phyloP scores from a whole-genome alignment of 2,113 vertebrate species.

The Chloropsis hardwickii region DNA sequence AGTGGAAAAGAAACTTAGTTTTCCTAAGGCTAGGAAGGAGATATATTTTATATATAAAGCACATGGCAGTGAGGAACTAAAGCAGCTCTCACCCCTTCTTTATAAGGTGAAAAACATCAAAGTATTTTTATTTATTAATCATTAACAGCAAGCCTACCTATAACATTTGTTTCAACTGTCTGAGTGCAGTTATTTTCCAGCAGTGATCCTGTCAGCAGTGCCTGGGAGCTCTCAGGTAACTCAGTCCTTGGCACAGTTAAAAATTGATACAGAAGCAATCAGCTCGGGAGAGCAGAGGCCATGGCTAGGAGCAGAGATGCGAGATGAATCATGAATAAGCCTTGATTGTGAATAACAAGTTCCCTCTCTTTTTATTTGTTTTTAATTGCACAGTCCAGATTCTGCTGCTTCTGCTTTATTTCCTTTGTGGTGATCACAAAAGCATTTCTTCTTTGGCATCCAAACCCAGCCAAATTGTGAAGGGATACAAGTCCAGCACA shows the following conservation, averaged over 20 bases:
- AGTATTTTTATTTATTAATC: not conserved
- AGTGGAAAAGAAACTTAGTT: not conserved
- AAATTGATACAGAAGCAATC: not conserved
- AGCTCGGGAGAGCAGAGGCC: constrained; percentile 1
- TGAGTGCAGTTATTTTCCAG: not conserved
- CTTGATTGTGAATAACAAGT: not conserved
- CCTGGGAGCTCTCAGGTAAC: constrained; percentile 12
- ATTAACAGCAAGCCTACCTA: not conserved
- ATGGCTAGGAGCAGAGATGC: not conserved
- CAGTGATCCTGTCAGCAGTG: not conserved
- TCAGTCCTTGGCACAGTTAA: not conserved
- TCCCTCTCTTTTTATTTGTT: not conserved
- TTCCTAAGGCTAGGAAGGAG: not conserved
- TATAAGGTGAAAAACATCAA: not conserved
- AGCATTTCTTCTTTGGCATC: not conserved
- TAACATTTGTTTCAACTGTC: not conserved
- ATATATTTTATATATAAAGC: not conserved
- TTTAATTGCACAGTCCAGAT: not conserved
- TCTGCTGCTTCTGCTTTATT: not conserved
- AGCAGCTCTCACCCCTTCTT: not conserved
- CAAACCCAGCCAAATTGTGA: not conserved
- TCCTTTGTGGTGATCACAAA: not conserved
- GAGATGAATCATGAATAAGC: not conserved
- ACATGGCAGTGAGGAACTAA: not conserved
- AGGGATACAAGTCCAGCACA: not conserved